phyloP scores from a whole-genome alignment of 2,797 vertebrate species.

The Apodemus agrarius region DNA sequence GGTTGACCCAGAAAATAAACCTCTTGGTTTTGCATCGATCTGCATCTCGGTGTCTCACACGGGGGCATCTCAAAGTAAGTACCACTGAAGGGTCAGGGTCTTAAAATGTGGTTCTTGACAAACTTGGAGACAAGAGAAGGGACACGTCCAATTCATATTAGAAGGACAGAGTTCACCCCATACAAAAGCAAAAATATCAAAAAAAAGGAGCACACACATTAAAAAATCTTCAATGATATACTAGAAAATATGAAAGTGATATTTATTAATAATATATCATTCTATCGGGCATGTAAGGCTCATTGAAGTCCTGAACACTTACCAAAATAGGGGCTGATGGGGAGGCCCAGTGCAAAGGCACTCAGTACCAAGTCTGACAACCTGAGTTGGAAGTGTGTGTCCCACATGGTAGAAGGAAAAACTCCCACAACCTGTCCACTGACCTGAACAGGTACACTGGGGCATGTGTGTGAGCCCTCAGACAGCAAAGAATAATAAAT shows the following conservation, averaged over 20 bases:
- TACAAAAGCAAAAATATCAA: background rate
- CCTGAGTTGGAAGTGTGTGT: background rate
- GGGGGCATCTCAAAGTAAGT: no score
- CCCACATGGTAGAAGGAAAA: background rate
- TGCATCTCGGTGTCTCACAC: no score
- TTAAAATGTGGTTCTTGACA: background rate
- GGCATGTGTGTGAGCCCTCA: background rate
- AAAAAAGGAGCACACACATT: background rate
- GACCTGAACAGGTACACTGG: background rate
- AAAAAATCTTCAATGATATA: background rate
- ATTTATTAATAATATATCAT: background rate
- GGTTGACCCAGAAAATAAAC: no score
- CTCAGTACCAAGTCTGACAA: background rate
- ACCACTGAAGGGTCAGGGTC: no score
- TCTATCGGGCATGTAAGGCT: background rate
- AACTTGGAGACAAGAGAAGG: background rate
- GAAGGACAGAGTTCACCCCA: background rate
- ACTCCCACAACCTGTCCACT: background rate
- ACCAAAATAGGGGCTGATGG: background rate
- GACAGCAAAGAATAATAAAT: background rate
- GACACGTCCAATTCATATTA: background rate
- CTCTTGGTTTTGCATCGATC: no score
- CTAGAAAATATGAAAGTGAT: background rate
- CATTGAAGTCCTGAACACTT: background rate
- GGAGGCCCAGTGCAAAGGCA: background rate